Base-by-base conservation (phyloP, 2,113 vertebrate genomes). In the Melanerpes aurifrons region DNA sequence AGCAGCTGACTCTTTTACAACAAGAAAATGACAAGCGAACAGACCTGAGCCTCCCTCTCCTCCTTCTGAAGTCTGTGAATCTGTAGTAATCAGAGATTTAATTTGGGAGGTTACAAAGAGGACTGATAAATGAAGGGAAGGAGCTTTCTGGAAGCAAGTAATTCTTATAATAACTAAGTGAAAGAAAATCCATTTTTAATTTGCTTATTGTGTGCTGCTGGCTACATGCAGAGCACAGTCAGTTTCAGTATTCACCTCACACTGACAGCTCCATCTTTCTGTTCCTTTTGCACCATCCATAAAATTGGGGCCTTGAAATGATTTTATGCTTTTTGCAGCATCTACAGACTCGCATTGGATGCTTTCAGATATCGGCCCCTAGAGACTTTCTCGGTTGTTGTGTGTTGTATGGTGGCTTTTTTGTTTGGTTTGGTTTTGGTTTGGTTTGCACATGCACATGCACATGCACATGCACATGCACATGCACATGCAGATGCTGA, bases 81-180 rank as follows among this genome's bases (percentile, higher is more conserved):
- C 40, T 58, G 83, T 17, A 56, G 75, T 82, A 89, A 91, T 89
- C 87, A 91, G 4, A 85, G 72, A 94, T 86, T 75, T 77, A 89
- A 95, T 92, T 91, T 91, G 91, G 87, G 37, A 94, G 82, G 81
- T 92, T 87, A 87, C 92, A 85, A 91, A 64, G 4, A 25, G 22
- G 31, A 48, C 37, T 77, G 79, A 93, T 86, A 94, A 91, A 94
- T 40, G 56, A 83, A 82, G 26, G 14, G 29, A 59, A 87, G 83
- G 57, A 80, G 32, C 43, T 85, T 80, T 74, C 53, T 77, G 71
- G 87, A 95, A 89, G 80, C 64, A 93, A 94, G 48, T 58, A 84
- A 81, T 86, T 95, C 43, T 92, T 86, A 71, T 21, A 89, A 75
- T 80, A 80, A 89, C 57, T 77, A 82, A 74, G 19, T 32, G 84